Conservation (phyloP, 1,140 invertebrate genomes). For the Polyergus mexicanus region DNA sequence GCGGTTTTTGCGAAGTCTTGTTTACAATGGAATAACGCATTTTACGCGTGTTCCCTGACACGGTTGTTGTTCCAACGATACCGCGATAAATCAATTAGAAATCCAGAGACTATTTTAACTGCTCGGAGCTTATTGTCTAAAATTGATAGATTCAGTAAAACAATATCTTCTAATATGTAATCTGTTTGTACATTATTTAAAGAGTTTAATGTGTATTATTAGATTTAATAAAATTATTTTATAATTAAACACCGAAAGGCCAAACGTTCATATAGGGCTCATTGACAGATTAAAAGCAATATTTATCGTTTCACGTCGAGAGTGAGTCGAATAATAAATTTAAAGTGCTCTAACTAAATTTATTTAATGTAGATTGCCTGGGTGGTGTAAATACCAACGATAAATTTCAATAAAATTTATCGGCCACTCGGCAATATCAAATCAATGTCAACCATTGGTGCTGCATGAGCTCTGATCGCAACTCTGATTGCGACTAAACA, state of each 20-base stretch:
- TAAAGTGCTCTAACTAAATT: conserved; percentile 35
- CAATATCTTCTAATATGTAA: background rate
- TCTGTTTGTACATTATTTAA: background rate
- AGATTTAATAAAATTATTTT: conserved; percentile 10
- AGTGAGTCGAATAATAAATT: conserved; percentile 19
- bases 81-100: conserved; percentile 15
- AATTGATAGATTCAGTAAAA: background rate
- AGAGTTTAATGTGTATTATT: background rate
- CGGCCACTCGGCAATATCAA: conserved; percentile 15
- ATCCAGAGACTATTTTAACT: background rate
- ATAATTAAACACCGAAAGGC: conserved; percentile 19
- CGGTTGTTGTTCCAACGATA: background rate
- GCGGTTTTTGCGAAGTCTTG: conserved; percentile 13
- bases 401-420: conserved; percentile 53
- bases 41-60: background rate
- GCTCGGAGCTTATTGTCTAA: background rate
- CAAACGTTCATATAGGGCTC: background rate
- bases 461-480: background rate
- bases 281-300: conserved; percentile 41
- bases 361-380: conserved; percentile 17
- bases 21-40: background rate
- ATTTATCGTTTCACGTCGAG: conserved; percentile 12
- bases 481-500: background rate
- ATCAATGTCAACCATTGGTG: conserved; percentile 2
- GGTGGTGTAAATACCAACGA: conserved; percentile 30